Evolutionary conservation across 2,797 vertebrate genomes (phyloP).

Genomic region (Orientallactaga sibirica): DNA sequence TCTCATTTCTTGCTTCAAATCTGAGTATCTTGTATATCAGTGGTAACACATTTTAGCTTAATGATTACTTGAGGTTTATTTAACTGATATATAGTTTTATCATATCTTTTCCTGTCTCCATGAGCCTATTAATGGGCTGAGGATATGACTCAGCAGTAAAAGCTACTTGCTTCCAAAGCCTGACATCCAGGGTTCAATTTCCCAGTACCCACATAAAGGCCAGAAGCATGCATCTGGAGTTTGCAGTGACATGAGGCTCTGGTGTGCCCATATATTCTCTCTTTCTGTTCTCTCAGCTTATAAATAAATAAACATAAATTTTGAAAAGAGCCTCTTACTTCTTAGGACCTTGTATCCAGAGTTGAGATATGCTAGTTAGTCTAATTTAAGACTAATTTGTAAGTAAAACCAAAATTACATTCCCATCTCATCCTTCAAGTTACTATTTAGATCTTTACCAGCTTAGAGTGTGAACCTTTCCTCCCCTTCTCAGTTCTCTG

Average conservation of each 20-base stretch:
- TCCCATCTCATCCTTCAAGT: not conserved
- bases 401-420: not conserved
- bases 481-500: not conserved
- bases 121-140: too few relatives aligned
- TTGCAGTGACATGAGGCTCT: too few relatives aligned
- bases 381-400: not conserved
- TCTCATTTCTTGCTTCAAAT: not conserved
- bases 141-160: too few relatives aligned
- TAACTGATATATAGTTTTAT: not conserved
- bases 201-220: too few relatives aligned
- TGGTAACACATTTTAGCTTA: not conserved
- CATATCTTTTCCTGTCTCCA: too few relatives aligned
- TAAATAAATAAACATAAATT: too few relatives aligned
- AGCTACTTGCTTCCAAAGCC: too few relatives aligned
- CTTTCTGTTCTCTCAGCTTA: too few relatives aligned
- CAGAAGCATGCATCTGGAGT: too few relatives aligned
- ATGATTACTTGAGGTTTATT: not conserved
- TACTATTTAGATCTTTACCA: fast-evolving
- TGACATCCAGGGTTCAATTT: too few relatives aligned
- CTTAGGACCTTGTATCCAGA: not conserved
- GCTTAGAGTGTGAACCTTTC: too few relatives aligned
- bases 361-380: not conserved
- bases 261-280: too few relatives aligned
- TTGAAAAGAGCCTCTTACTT: not conserved
- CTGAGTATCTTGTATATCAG: not conserved